Base-by-base conservation (phyloP, 2,888 invertebrate genomes). In the Tenthredo amoena region DNA sequence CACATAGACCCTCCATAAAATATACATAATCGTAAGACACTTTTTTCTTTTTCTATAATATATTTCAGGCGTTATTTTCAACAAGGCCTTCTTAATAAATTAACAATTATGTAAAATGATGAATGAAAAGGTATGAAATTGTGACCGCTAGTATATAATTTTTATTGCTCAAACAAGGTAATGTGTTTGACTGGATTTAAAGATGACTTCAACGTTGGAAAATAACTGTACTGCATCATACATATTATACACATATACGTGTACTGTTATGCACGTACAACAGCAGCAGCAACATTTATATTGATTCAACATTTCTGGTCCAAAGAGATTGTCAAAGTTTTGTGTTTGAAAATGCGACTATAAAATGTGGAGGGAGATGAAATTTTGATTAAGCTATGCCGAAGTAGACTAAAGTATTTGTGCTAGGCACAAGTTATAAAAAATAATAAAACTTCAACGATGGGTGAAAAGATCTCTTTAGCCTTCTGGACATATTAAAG, bases 401-500 rank as follows among this genome's bases (percentile, higher is more conserved):
- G n/a, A 77, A 77, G 21, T 62, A 62, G 12, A 34, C 0, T 81
- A 62, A 81, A 40, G 12, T 65, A 10, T 9, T 43, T 31, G 68
- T 34, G 65, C 83, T 31, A 26, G 9, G 55, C 68, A 81, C 40
- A 58, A 65, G 58, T 81, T 65, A 68, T 62, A 83, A 68, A 68
- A 83, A 62, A 81, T 68, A n/a, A 83, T 68, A 34, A 65, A 47
- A 40, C 18, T 62, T 47, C 34, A 71, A 68, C 40, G 43, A 74
- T 43, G 40, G 3, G n/a, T 62, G 34, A 83, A 65, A 71, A 71
- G 26, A 83, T 47, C 83, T 68, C 47, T 47, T 47, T 47, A 47
- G 83, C 37, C 37, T 65, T 68, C 47, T 83, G 47, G 10, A 43
- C 34, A 76, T 85, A 86, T 87, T 47, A 86, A 88, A 88, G 88